Evolutionary conservation across 2,797 vertebrate genomes (phyloP), one percentile per base, ranked within the genome.

Genomic region (Astyanax mexicanus): DNA sequence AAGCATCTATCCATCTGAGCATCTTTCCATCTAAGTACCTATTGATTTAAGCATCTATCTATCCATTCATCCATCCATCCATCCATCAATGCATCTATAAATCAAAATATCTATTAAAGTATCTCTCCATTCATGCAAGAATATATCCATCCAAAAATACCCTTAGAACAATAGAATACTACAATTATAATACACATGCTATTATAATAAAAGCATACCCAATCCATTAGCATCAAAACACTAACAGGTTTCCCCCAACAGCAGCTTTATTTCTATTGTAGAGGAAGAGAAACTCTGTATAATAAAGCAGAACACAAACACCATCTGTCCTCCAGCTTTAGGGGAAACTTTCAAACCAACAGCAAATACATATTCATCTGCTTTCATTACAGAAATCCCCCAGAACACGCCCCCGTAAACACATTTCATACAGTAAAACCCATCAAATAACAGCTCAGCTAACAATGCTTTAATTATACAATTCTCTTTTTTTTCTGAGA

Each of bases 381-480:
- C 27, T 51, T 64, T 57, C 51, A 80, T 70, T 72, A 73, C 40
- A 42, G 25, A 23, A 62, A 74, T 58, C n/a, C 52, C 21, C 64
- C 32, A 47, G 49, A 68, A 37, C 27, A 32, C 23, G 58, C 37
- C 32, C 57, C 52, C 72, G 60, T 19, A 57, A 70, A 75, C 61
- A 80, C 69, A 69, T 42, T 27, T 60, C 3, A 37, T 51, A 60
- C 23, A 65, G 19, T 69, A 49, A 60, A 45, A 47, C 52, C 58
- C 52, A 67, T 42, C 51, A 55, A 10, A 64, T 15, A 54, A 64
- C 44, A 52, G 38, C 54, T 32, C 27, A 47, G 27, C 42, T 69
- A 47, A 76, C 77, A 55, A 32, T 29, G 62, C 6, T 42, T 62
- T 52, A 80, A 80, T 76, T 69, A 68, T 54, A n/a, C n/a, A n/a